phyloP scores from a whole-genome alignment of 2,888 invertebrate genomes.

The Athripsodes cinereus region DNA sequence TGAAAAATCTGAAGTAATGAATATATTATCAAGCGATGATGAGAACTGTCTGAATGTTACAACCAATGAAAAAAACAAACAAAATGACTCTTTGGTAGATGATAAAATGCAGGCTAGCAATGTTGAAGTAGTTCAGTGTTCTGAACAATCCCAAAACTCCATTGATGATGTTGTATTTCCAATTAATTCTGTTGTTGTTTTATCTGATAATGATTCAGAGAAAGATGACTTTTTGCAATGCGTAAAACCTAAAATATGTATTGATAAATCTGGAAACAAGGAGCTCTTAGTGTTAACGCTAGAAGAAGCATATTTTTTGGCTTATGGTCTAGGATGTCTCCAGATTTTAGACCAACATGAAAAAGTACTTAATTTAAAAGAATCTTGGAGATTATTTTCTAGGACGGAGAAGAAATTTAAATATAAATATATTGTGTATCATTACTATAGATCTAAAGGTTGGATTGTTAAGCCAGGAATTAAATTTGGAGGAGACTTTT shows the following conservation, averaged over 20 bases:
- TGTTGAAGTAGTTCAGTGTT: not conserved
- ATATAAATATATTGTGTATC: constrained; percentile 70
- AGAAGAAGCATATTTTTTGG: constrained; percentile 74
- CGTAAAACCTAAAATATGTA: constrained; percentile 53
- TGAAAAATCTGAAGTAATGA: constrained; percentile 37
- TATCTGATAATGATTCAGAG: constrained; percentile 62
- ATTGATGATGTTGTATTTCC: constrained; percentile 27
- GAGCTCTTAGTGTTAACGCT: constrained; percentile 63
- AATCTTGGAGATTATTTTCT: constrained; percentile 55
- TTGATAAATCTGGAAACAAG: constrained; percentile 51
- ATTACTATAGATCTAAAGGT: constrained; percentile 80
- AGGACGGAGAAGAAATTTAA: constrained; percentile 56
- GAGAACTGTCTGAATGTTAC: no score
- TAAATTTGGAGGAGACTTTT: constrained; percentile 84
- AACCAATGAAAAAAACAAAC: not conserved
- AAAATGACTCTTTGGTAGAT: not conserved
- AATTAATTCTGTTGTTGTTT: constrained; percentile 48
- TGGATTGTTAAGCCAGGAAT: constrained; percentile 87
- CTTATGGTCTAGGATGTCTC: constrained; percentile 60
- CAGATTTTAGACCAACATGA: constrained; percentile 51
- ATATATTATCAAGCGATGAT: constrained; percentile 46
- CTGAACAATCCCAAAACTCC: not conserved
- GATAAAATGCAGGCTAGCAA: not conserved
- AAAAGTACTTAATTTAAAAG: constrained; percentile 43
- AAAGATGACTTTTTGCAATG: constrained; percentile 56